Base-by-base conservation (phyloP, 2,888 invertebrate genomes). In the Tenthredo notha region DNA sequence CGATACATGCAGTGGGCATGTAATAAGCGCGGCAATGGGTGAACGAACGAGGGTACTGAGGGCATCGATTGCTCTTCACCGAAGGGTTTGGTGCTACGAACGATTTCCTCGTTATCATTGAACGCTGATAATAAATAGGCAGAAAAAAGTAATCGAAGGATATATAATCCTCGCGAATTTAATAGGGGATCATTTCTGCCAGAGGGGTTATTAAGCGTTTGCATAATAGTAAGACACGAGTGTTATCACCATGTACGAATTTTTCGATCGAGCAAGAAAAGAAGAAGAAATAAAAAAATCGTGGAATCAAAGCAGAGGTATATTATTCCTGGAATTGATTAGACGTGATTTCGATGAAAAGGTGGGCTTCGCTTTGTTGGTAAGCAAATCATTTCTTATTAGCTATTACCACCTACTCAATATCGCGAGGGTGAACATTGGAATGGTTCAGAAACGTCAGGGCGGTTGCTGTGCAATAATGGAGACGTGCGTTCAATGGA, bases 401-500 rank as follows among this genome's bases (percentile, higher is more conserved):
- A 90, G 90, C 90, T 90, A 90, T 91, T 89, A 90, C 90, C 90
- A 85, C 86, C 86, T 85, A 86, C 87, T 88, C 86, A 87, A 86
- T 87, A 87, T 82, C n/a, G 15, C 43, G 43, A 74, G 74, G 77
- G 77, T 25, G 47, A 54, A 77, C n/a, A 47, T 50, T 43, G 43
- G 18, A 90, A 91, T 88, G 90, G 89, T 89, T 90, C 90, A 91
- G 90, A 90, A 91, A 90, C 87, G 88, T 87, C 88, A 9, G 33
- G 33, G 86, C 72, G 10, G 43, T 21, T 43, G 29, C 40, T 88
- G 88, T 67, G 90, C 89, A 90, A 92, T 91, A 92, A 92, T 91
- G 90, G 91, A 90, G 91, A 87, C 87, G 88, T 87, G 87, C 80
- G 89, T 90, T 92, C 90, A 92, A 92, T 92, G 91, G 91, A 86